These are phyloP conservation scores for Syrmaticus mikado DNA, from an alignment of 2,113 vertebrate species.

Conservation along the genomic window DNA sequence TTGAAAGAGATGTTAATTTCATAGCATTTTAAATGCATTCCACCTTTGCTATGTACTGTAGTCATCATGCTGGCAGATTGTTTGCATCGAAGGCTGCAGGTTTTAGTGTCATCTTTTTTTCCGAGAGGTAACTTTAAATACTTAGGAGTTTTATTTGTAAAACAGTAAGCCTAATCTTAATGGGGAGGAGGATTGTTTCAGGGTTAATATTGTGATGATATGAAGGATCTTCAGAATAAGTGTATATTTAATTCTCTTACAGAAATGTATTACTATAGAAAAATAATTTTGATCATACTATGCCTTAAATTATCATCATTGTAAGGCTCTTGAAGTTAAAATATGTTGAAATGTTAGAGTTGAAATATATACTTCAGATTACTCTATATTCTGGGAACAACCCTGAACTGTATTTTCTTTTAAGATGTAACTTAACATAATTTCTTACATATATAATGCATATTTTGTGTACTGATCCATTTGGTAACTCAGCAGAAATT, in stretches of 20 bases:
- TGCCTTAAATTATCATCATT: constrained; percentile 3
- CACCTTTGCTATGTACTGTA: not conserved
- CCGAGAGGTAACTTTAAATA: not conserved
- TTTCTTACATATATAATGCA: not conserved
- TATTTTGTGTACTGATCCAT: not conserved
- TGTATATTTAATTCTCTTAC: not conserved
- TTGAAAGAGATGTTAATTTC: not conserved
- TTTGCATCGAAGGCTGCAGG: not conserved
- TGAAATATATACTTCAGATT: not conserved
- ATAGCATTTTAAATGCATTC: not conserved
- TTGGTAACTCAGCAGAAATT: not conserved
- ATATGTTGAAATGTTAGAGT: not conserved
- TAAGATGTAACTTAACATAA: not conserved
- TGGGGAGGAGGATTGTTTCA: not conserved
- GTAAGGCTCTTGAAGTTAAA: not conserved
- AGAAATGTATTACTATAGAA: constrained; percentile 1
- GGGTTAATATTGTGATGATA: not conserved
- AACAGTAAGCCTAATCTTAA: not conserved
- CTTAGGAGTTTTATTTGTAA: not conserved
- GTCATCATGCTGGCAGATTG: not conserved
- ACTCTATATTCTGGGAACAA: not conserved
- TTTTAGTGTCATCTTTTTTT: not conserved
- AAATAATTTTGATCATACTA: not conserved
- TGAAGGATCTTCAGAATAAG: not conserved
- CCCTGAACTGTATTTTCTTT: not conserved